A percentile compares a stretch with the other conserved stretches of the same genome.
phyloP scores from a whole-genome alignment of 2,888 invertebrate species.

The Drosophila pegasa region DNA sequence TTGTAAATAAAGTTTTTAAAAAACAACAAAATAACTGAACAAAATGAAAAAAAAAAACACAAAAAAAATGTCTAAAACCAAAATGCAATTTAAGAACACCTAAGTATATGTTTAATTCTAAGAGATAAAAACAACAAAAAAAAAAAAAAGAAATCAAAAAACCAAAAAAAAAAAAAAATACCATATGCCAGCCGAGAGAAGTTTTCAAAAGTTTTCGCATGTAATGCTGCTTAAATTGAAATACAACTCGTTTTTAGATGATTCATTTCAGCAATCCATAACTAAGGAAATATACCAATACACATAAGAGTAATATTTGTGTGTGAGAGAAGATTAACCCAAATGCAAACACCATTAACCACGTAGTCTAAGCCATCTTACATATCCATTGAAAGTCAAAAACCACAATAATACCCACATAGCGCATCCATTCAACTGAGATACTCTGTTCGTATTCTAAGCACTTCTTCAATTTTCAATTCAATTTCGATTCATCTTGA shows the following conservation, averaged over 20 bases:
- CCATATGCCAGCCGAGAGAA: conserved; percentile 30
- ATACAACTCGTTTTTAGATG: conserved; percentile 11
- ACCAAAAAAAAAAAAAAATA: conserved; percentile 7
- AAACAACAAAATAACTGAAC: conserved; percentile 45
- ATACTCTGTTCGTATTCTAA: conserved; percentile 48
- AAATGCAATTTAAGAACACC: conserved; percentile 39
- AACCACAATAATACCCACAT: conserved; percentile 14
- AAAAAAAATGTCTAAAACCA: conserved; percentile 17
- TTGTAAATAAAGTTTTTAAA: conserved; percentile 78
- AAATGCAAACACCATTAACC: conserved; percentile 44
- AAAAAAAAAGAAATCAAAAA: background rate
- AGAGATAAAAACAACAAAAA: conserved; percentile 17
- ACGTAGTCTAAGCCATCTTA: conserved; percentile 74
- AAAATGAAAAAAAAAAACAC: conserved; percentile 25
- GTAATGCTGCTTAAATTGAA: conserved; percentile 62
- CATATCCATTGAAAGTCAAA: conserved; percentile 63
- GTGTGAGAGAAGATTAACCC: conserved; percentile 24
- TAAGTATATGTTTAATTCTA: conserved; percentile 71
- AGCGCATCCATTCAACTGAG: conserved; percentile 72
- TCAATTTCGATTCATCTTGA: conserved; percentile 23
- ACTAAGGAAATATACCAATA: conserved; percentile 26
- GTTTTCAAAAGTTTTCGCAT: conserved; percentile 55
- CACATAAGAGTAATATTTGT: conserved; percentile 21
- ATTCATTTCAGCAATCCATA: conserved; percentile 26
- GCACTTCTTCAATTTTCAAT: conserved; percentile 9